Conservation (phyloP, 37 sponge, comb jelly and placozoan species). For the Dysidea cf. avara region DNA sequence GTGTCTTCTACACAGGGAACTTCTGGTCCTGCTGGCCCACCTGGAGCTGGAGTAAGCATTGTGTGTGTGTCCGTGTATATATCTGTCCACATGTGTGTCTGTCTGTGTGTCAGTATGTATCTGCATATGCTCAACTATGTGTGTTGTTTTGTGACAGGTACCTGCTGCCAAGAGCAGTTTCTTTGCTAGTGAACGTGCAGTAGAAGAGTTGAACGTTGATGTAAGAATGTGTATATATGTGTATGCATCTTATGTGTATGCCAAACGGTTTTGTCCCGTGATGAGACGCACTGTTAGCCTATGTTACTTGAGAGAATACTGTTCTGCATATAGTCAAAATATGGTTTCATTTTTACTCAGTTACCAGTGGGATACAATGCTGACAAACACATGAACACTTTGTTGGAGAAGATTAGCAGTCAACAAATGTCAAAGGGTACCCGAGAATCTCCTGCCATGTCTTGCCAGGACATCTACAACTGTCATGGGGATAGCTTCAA, state of each 20-base stretch:
- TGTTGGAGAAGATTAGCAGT: conserved; percentile 26
- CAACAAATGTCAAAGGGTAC: conserved; percentile 36
- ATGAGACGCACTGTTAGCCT: too few relatives aligned
- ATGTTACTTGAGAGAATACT: too few relatives aligned
- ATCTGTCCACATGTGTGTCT: too few relatives aligned
- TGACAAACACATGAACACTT: conserved; percentile 7
- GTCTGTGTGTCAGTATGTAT: too few relatives aligned
- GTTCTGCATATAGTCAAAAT: background rate
- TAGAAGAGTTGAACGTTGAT: background rate
- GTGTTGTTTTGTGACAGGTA: too few relatives aligned
- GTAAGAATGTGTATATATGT: background rate
- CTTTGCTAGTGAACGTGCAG: too few relatives aligned
- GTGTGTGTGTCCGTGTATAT: too few relatives aligned
- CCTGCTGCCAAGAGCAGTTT: too few relatives aligned
- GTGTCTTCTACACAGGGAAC: too few relatives aligned
- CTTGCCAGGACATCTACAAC: conserved; percentile 48
- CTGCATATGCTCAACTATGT: too few relatives aligned
- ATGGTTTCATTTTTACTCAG: background rate
- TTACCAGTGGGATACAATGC: conserved; percentile 39
- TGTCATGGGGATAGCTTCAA: conserved; percentile 37
- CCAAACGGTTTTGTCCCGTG: background rate
- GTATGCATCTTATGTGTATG: background rate
- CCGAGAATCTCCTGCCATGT: conserved; percentile 46
- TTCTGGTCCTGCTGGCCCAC: too few relatives aligned
- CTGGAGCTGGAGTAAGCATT: too few relatives aligned